Evolutionary conservation across 2,797 vertebrate genomes (phyloP).

Genomic region (Gymnoscopelus braueri): DNA sequence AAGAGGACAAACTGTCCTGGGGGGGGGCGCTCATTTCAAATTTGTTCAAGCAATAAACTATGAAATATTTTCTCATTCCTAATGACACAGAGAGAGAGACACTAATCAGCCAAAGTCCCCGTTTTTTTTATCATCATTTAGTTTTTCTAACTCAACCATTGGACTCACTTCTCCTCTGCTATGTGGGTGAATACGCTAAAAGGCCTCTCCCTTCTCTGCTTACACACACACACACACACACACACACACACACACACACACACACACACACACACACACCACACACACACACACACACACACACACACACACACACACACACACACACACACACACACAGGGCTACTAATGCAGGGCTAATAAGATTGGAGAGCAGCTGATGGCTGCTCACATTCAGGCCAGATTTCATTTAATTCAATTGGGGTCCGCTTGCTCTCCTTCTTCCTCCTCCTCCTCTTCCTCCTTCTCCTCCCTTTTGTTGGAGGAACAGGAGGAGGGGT

Average conservation of each 20-base stretch:
- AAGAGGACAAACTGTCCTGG: too few species aligned
- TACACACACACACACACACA: neutral
- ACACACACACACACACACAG: slow-evolving; percentile 47
- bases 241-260: slow-evolving; percentile 23
- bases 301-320: slow-evolving; percentile 32
- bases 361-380: slow-evolving; percentile 90
- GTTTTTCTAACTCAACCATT: slow-evolving; percentile 16
- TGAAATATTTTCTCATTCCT: slow-evolving; percentile 55
- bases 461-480: slow-evolving; percentile 49
- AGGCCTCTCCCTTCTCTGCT: too few species aligned
- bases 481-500: slow-evolving; percentile 39
- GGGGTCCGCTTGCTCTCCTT: slow-evolving; percentile 66
- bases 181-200: too few species aligned
- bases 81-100: slow-evolving; percentile 32
- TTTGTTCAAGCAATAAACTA: too few species aligned
- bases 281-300: slow-evolving; percentile 6
- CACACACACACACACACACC: too few species aligned
- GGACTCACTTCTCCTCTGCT: too few species aligned
- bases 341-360: slow-evolving; percentile 91
- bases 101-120: slow-evolving; percentile 58
- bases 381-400: slow-evolving; percentile 91
- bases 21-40: too few species aligned
- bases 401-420: slow-evolving; percentile 96
- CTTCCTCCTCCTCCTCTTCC: slow-evolving; percentile 39
- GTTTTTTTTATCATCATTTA: slow-evolving; percentile 50